These are phyloP conservation scores for Heteromyza rotundicornis DNA, from an alignment of 2,888 invertebrate genomes.

Conservation along the genomic window DNA sequence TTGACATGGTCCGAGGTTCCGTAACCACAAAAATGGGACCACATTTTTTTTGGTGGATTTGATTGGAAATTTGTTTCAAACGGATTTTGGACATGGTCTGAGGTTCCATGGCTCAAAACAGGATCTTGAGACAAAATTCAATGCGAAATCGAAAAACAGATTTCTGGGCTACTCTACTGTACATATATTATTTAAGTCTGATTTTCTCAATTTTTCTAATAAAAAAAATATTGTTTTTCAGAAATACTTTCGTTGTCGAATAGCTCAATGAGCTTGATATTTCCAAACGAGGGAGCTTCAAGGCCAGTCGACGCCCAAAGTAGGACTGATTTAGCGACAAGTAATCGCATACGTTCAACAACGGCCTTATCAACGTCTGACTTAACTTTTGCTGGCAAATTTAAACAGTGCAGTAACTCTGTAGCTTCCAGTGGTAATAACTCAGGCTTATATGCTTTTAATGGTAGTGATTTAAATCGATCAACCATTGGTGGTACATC, in stretches of 20 bases:
- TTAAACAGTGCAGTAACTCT: conserved; percentile 42
- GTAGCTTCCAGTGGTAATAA: conserved; percentile 15
- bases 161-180: background rate
- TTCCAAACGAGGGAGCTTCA: conserved; percentile 37
- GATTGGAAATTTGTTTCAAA: too few relatives aligned
- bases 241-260: conserved; percentile 49
- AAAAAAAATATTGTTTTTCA: conserved; percentile 17
- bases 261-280: conserved; percentile 56
- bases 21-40: too few relatives aligned
- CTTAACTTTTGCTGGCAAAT: conserved; percentile 59
- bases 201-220: too few relatives aligned
- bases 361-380: conserved; percentile 40
- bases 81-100: too few relatives aligned
- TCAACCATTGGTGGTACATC: conserved; percentile 12
- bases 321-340: conserved; percentile 11
- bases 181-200: background rate
- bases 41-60: too few relatives aligned
- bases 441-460: conserved; percentile 12
- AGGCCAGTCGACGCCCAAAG: background rate
- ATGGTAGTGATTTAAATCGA: conserved; percentile 19
- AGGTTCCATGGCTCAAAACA: too few relatives aligned
- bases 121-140: too few relatives aligned
- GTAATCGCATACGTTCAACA: conserved; percentile 24
- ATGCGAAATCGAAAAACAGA: background rate
- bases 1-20: too few relatives aligned